These are phyloP conservation scores for Pteronura brasiliensis DNA, from an alignment of 2,113 vertebrate species.

Conservation along the genomic window DNA sequence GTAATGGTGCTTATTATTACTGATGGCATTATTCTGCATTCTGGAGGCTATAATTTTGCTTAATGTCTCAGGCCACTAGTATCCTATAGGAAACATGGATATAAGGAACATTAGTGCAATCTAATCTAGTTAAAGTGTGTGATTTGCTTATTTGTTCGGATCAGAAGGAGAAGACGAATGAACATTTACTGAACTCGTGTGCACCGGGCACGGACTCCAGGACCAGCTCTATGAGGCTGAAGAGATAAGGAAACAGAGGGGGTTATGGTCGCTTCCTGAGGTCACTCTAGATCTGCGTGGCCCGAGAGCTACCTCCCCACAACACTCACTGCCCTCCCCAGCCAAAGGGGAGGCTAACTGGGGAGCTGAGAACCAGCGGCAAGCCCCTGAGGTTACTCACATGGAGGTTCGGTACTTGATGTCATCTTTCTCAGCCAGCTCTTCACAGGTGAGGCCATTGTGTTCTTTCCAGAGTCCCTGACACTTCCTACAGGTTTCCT, in stretches of 20 bases:
- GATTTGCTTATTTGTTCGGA: background rate
- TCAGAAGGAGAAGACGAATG: background rate
- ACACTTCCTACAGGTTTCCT: constrained; percentile 96
- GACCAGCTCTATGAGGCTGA: background rate
- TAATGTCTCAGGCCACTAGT: background rate
- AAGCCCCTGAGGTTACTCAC: constrained; percentile 82
- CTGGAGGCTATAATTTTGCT: background rate
- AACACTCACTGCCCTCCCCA: too few relatives aligned
- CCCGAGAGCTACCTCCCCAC: background rate
- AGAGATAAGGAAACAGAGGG: background rate
- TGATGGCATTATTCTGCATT: background rate
- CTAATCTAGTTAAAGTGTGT: background rate
- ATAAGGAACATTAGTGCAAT: background rate
- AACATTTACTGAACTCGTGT: background rate
- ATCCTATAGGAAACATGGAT: background rate
- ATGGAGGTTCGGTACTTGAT: constrained; percentile 94
- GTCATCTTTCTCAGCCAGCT: constrained; percentile 94
- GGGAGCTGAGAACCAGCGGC: background rate
- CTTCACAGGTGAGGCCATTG: constrained; percentile 92
- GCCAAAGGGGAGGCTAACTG: background rate
- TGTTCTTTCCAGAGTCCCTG: constrained; percentile 97
- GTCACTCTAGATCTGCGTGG: background rate
- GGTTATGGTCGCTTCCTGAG: background rate
- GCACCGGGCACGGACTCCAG: background rate
- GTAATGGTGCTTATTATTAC: background rate